Percentiles rank a stretch among this genome's conserved stretches.
phyloP scores from a whole-genome alignment of 2,888 invertebrate genomes.

The Serrognathus titanus region DNA sequence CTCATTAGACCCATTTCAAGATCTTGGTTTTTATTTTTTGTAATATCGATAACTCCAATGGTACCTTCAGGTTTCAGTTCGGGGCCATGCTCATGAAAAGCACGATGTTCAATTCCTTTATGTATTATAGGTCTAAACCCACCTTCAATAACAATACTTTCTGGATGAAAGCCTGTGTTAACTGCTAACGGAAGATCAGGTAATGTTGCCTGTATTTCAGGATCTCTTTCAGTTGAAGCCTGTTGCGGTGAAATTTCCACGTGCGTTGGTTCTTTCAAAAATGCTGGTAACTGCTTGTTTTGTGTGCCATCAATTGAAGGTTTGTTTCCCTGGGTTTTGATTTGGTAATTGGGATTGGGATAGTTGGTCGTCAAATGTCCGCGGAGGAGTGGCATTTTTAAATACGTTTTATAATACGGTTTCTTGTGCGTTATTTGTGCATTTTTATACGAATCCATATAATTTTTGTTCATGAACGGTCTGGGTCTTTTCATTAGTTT shows the following conservation, averaged over 20 bases:
- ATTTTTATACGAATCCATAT: too few relatives aligned
- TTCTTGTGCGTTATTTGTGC: too few relatives aligned
- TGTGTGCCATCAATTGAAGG: constrained; percentile 5
- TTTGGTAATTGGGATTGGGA: too few relatives aligned
- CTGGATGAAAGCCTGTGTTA: constrained; percentile 77
- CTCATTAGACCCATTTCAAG: constrained; percentile 54
- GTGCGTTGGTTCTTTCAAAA: constrained; percentile 23
- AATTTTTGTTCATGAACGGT: too few relatives aligned
- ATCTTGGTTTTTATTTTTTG: constrained; percentile 51
- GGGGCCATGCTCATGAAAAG: constrained; percentile 41
- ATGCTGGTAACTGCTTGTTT: background rate
- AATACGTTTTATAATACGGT: too few relatives aligned
- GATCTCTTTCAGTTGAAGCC: constrained; percentile 41
- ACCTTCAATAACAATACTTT: constrained; percentile 76
- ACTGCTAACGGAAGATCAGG: constrained; percentile 56
- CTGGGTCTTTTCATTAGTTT: too few relatives aligned
- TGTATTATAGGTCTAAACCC: constrained; percentile 77
- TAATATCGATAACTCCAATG: constrained; percentile 47
- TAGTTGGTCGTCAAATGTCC: too few relatives aligned
- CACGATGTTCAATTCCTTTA: constrained; percentile 56
- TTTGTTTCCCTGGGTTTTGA: constrained; percentile 7
- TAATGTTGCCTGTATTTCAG: constrained; percentile 31
- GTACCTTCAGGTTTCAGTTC: constrained; percentile 51
- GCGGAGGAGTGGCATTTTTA: background rate
- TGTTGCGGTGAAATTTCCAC: constrained; percentile 42